A percentile compares a stretch with the other conserved stretches of the same genome.
phyloP scores from a whole-genome alignment of 1,140 invertebrate species.

The Myzus persicae region DNA sequence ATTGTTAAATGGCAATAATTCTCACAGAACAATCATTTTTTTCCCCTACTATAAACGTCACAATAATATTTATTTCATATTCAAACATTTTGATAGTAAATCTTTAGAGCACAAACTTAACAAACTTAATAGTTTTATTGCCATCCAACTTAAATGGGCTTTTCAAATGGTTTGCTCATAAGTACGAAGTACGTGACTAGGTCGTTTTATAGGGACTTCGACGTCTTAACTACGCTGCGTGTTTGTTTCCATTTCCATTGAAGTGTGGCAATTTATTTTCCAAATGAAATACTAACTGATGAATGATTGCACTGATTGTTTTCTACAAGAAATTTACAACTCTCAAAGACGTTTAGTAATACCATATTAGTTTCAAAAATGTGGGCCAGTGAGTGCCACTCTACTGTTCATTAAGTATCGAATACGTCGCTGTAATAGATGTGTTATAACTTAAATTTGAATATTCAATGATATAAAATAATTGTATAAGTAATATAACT shows the following conservation, averaged over 20 bases:
- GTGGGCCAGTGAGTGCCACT: no score
- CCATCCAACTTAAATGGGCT: background rate
- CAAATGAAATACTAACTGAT: background rate
- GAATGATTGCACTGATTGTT: background rate
- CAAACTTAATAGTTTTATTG: slow-evolving; percentile 1
- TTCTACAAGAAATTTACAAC: background rate
- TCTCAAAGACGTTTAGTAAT: background rate
- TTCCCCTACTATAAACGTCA: background rate
- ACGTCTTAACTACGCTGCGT: background rate
- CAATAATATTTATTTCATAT: slow-evolving; percentile 12
- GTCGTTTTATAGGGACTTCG: background rate
- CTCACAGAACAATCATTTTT: background rate
- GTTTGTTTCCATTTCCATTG: background rate
- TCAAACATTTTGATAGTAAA: background rate
- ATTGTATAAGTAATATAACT: no score
- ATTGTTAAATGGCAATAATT: background rate
- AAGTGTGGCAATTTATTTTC: background rate
- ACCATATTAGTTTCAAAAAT: background rate
- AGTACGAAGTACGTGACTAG: background rate
- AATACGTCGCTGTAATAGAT: no score
- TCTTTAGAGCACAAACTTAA: background rate
- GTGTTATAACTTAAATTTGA: no score
- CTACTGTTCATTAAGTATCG: no score
- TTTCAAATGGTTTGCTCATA: background rate
- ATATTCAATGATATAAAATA: no score